Percentiles rank a stretch among this genome's conserved stretches.
Evolutionary conservation across 2,888 invertebrate genomes (phyloP).

Genomic region (Mesopsocus fuscifrons): DNA sequence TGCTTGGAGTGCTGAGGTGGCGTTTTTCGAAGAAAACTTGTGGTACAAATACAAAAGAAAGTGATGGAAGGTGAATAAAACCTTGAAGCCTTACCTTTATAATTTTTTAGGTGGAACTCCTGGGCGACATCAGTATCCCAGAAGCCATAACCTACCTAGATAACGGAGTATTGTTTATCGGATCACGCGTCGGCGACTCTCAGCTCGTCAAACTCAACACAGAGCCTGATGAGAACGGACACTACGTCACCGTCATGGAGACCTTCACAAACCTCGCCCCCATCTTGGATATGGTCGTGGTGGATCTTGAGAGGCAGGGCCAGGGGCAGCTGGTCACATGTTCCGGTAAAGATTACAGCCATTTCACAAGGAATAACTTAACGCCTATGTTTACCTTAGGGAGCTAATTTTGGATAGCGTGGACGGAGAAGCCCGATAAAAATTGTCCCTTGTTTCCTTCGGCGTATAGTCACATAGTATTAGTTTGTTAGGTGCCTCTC

Average conservation of each 20-base stretch:
- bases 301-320: constrained; percentile 89
- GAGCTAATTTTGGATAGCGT: too few species aligned
- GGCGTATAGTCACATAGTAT: too few species aligned
- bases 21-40: too few species aligned
- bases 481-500: too few species aligned
- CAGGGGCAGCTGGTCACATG: constrained; percentile 97
- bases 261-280: constrained; percentile 94
- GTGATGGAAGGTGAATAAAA: too few species aligned
- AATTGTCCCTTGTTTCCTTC: too few species aligned
- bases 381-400: not conserved
- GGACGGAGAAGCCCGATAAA: too few species aligned
- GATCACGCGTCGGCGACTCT: constrained; percentile 91
- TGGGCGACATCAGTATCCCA: constrained; percentile 84
- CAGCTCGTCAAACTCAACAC: constrained; percentile 80
- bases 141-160: constrained; percentile 96
- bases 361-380: not conserved
- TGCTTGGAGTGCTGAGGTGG: too few species aligned
- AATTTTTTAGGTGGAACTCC: constrained; percentile 45
- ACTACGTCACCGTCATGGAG: constrained; percentile 88
- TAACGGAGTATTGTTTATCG: constrained; percentile 93
- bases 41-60: too few species aligned
- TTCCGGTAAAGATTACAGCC: constrained; percentile 38
- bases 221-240: constrained; percentile 63
- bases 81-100: too few species aligned
- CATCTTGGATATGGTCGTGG: constrained; percentile 94